A percentile compares a stretch with the other conserved stretches of the same genome.
Evolutionary conservation across 2,888 invertebrate species (phyloP).

Genomic region (Neoaliturus tenellus): DNA sequence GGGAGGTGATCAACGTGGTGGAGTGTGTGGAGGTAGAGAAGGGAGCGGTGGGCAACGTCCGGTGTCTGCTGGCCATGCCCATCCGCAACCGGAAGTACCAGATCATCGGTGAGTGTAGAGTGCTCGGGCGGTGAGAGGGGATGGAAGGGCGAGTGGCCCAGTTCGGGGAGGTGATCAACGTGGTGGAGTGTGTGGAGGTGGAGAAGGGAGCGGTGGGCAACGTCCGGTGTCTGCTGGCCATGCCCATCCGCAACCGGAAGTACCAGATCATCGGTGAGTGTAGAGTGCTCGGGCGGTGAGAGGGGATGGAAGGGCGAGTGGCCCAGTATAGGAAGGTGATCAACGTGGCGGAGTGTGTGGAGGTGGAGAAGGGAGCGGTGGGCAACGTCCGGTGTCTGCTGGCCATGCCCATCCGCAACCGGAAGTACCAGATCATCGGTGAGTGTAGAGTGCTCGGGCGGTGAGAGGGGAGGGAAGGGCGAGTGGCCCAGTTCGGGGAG

Average conservation of each 20-base stretch:
- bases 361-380: constrained; percentile 71
- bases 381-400: constrained; percentile 72
- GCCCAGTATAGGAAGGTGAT: constrained; percentile 74
- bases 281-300: constrained; percentile 68
- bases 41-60: constrained; percentile 71
- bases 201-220: constrained; percentile 71
- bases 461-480: constrained; percentile 71
- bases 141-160: constrained; percentile 73
- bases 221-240: constrained; percentile 73
- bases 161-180: constrained; percentile 74
- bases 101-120: constrained; percentile 64
- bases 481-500: constrained; percentile 74
- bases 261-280: constrained; percentile 73
- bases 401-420: constrained; percentile 74
- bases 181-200: constrained; percentile 72
- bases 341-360: constrained; percentile 73
- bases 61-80: constrained; percentile 74
- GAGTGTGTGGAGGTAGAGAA: constrained; percentile 72
- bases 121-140: constrained; percentile 69
- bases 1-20: constrained; percentile 74
- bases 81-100: constrained; percentile 71
- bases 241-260: constrained; percentile 74
- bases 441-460: constrained; percentile 68
- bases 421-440: constrained; percentile 57
- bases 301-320: constrained; percentile 73